Base-by-base conservation (phyloP, 1,140 invertebrate species). In the Spodoptera litura region DNA sequence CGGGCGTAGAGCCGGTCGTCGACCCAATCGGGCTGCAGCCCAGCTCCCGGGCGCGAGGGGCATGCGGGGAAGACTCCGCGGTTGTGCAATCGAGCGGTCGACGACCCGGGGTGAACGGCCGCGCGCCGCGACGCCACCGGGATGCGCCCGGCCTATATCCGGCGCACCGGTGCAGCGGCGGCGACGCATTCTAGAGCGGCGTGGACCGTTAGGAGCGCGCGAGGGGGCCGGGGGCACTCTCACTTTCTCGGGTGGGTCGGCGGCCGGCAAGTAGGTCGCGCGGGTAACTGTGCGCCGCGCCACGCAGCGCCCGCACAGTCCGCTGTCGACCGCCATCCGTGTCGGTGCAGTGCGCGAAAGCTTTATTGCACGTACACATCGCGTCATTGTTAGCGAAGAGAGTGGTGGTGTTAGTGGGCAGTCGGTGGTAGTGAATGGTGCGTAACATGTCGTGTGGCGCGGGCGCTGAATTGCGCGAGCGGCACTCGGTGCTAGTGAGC, bases 251-350 rank as follows among this genome's bases (percentile, higher is more conserved):
- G 92, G 88, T 94, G 94, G 95, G 95, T 96, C 94, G 95, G 95
- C 95, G 95, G 94, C 95, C 96, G 94, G 91, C 87, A 96, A 96
- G 92, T 96, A 95, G 96, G 96, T 96, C 96, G 96, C 91, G 94
- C 94, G 95, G 95, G 95, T 95, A 95, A 95, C 90, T 90, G 90
- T 87, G 89, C 92, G 95, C 94, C 90, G 93, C 93, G 89, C 88
- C 80, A 86, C 92, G 90, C 92, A 90, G 93, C 87, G 86, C 88
- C 88, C 92, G 90, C 89, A 90, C 93, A 94, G 93, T 95, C 87
- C 88, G 87, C 87, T 84, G 89, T 87, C 89, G 85, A 85, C 90
- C 90, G 88, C 87, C 93, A 90, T 82, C 82, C 89, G 88, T 82
- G 87, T 88, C 85, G 89, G 91, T 91, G 87, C 88, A 89, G 85